Base-by-base conservation (phyloP, 2,888 invertebrate genomes). In the Venusia cambrica region DNA sequence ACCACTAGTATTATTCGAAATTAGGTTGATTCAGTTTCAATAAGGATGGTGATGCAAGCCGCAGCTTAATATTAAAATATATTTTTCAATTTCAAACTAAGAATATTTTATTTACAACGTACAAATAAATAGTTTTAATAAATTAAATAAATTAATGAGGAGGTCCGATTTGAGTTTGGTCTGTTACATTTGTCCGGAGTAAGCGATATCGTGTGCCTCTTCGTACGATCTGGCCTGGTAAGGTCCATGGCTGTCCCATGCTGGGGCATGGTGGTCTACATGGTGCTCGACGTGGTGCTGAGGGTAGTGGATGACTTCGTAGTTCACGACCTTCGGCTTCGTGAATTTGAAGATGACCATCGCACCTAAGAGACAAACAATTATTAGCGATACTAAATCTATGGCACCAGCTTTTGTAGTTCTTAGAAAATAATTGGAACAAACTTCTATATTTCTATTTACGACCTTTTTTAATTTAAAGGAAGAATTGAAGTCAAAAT, bases 261-360 rank as follows among this genome's bases (percentile, higher is more conserved):
- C 83, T n/a, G 87, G 77, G 5, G 81, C 73, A 41, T 84, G 87
- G 47, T 91, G 91, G 55, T 91, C 91, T 1, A 91, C 89, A 7
- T 91, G 90, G 38, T 91, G 91, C 43, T 93, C 93, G 33, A 93
- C 93, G 44, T 89, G 89, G 52, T 90, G 91, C 57, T 91, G 92
- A 14, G 93, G 93, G 65, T 94, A 94, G 73, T 95, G 95, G 51
- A 95, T 92, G 26, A 95, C 94, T 85, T 96, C 95, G 65, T 95
- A 95, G 78, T 94, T 95, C 48, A 94, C 92, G 57, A 93, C 92
- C 84, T 95, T 95, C 36, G 95, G 95, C 65, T 95, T 95, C 53
- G 95, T 93, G 68, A 95, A 90, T 79, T 94, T 95, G 87, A 95
- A 95, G 71, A 96, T 93, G 29, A 95, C 89, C 89, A 95, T 90